Conservation (phyloP, 2,113 vertebrate species). For the Melanerpes formicivorus region DNA sequence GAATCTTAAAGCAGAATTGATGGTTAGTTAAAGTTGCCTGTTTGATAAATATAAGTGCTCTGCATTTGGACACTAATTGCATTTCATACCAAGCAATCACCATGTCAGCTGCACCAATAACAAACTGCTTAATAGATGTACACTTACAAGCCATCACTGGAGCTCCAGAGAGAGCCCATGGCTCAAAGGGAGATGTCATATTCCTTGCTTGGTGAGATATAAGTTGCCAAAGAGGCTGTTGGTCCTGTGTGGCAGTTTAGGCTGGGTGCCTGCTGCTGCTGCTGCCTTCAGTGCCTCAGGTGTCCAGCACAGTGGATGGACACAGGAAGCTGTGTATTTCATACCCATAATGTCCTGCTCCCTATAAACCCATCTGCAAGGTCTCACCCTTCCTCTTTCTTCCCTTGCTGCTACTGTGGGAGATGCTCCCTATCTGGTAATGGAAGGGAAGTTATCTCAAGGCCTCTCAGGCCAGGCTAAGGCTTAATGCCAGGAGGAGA, state of each 20-base stretch:
- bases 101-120: slow-evolving; percentile 17
- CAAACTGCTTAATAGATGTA: slow-evolving; percentile 17
- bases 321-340: too few relatives aligned
- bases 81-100: not conserved
- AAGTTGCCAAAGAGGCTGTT: not conserved
- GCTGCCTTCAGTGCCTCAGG: too few relatives aligned
- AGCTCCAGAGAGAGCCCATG: not conserved
- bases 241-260: not conserved
- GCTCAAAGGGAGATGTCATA: slow-evolving; percentile 18
- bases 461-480: too few relatives aligned
- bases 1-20: not conserved
- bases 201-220: not conserved
- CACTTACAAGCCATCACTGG: not conserved
- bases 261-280: too few relatives aligned
- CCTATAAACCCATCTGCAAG: too few relatives aligned
- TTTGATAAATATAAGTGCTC: not conserved
- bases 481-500: too few relatives aligned
- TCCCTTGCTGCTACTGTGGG: too few relatives aligned
- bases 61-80: not conserved
- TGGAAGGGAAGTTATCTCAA: too few relatives aligned
- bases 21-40: not conserved
- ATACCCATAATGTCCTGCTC: too few relatives aligned
- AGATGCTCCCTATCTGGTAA: too few relatives aligned
- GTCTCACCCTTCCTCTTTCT: too few relatives aligned
- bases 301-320: too few relatives aligned